Conservation (phyloP, 2,797 vertebrate species). For the Myripristis murdjan region DNA sequence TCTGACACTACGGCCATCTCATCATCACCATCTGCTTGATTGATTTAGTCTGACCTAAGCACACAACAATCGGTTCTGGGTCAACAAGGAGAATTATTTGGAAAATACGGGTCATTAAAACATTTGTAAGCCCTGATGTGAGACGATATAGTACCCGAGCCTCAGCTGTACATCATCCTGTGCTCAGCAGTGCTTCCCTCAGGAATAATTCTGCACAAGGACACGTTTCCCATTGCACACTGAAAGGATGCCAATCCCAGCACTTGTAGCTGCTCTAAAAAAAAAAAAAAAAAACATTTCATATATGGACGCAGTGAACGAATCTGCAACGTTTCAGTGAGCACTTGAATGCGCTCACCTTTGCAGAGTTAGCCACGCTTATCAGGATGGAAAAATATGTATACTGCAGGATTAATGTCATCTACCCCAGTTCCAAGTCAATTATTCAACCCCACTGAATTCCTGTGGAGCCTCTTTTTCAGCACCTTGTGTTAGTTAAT, state of each 20-base stretch:
- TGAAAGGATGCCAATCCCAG: conserved; percentile 13
- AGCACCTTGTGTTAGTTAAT: conserved; percentile 12
- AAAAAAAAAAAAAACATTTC: too few relatives aligned
- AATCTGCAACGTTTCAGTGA: conserved; percentile 5
- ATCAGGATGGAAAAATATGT: conserved; percentile 31
- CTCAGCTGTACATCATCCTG: conserved; percentile 5
- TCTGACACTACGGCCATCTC: conserved; percentile 4
- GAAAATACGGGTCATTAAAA: conserved; percentile 10
- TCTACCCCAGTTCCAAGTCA: conserved; percentile 17
- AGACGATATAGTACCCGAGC: not conserved
- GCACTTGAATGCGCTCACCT: conserved; percentile 38
- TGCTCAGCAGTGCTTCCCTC: not conserved
- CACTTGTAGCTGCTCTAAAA: not conserved
- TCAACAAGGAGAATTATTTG: not conserved
- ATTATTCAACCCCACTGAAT: conserved; percentile 29
- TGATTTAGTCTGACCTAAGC: not conserved
- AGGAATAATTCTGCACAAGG: not conserved
- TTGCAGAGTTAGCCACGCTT: conserved; percentile 5
- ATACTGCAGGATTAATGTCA: conserved; percentile 34
- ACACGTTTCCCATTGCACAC: not conserved
- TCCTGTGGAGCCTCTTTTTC: not conserved
- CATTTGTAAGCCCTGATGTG: not conserved
- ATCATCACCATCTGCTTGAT: not conserved
- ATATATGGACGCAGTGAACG: not conserved
- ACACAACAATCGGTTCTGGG: not conserved